Percentiles rank a stretch among this genome's conserved stretches.
Evolutionary conservation across 2,888 invertebrate species (phyloP).

Genomic region (Fragum sueziense): DNA sequence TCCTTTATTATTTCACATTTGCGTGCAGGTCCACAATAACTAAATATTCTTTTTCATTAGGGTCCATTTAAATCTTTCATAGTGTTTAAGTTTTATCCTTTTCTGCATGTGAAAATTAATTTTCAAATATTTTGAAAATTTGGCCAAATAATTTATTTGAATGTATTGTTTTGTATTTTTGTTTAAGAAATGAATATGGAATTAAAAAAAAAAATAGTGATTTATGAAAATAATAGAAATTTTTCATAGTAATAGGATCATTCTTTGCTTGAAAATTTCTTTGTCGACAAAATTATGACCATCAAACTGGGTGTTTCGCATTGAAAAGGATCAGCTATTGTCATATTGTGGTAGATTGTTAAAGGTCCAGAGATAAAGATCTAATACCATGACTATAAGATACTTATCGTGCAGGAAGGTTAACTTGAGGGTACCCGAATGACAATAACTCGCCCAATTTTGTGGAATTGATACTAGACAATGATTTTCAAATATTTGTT

Average conservation of each 20-base stretch:
- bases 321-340: too few species aligned
- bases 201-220: too few species aligned
- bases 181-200: too few species aligned
- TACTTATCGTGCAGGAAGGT: conserved; percentile 51
- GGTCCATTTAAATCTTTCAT: conserved; percentile 60
- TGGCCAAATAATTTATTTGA: too few species aligned
- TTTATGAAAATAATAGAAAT: too few species aligned
- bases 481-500: conserved; percentile 20
- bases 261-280: too few species aligned
- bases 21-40: conserved; percentile 55
- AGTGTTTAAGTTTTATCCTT: conserved; percentile 7
- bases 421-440: conserved; percentile 27
- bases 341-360: conserved; percentile 13
- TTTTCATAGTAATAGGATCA: too few species aligned
- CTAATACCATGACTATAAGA: conserved; percentile 55
- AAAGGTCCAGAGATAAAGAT: conserved; percentile 44
- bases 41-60: conserved; percentile 52
- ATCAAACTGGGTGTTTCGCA: too few species aligned
- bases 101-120: neutral
- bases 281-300: too few species aligned
- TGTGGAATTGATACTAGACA: neutral
- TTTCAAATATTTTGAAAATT: neutral
- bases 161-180: too few species aligned
- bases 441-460: conserved; percentile 32
- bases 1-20: conserved; percentile 56